A percentile compares a stretch with the other conserved stretches of the same genome.
phyloP scores from a whole-genome alignment of 2,113 vertebrate genomes.

The Columbina picui region DNA sequence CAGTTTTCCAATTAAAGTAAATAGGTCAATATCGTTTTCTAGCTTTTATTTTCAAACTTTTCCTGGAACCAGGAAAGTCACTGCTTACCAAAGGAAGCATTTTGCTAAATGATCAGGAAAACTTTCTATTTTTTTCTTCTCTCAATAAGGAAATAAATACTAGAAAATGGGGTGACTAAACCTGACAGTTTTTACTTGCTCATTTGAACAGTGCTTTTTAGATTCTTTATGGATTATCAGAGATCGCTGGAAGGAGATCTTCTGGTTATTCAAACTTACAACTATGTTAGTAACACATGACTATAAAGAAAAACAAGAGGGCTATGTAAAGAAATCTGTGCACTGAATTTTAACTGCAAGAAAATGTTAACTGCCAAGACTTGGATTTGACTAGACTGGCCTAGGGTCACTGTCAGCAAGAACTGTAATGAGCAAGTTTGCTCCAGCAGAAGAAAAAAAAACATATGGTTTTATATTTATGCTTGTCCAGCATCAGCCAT shows the following conservation, averaged over 20 bases:
- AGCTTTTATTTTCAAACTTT: background rate
- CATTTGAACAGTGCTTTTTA: background rate
- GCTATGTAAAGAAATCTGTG: background rate
- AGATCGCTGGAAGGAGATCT: background rate
- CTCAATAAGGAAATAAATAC: background rate
- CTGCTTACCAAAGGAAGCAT: background rate
- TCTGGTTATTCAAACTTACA: background rate
- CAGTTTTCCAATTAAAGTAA: background rate
- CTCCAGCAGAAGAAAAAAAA: constrained; percentile 19
- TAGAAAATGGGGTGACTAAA: background rate
- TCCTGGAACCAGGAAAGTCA: background rate
- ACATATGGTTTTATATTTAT: constrained; percentile 28
- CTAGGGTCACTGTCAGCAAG: background rate
- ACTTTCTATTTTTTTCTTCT: background rate
- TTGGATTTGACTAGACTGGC: constrained; percentile 1
- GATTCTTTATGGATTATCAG: background rate
- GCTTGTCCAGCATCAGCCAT: background rate
- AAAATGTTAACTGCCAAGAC: background rate
- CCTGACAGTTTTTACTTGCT: background rate
- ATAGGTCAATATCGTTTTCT: background rate
- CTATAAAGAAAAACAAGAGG: background rate
- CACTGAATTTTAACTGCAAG: constrained; percentile 1
- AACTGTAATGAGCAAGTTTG: constrained; percentile 33
- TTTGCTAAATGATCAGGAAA: background rate
- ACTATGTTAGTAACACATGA: background rate